Conservation (phyloP, 2,888 invertebrate species). For the Oxycera nigricornis region DNA sequence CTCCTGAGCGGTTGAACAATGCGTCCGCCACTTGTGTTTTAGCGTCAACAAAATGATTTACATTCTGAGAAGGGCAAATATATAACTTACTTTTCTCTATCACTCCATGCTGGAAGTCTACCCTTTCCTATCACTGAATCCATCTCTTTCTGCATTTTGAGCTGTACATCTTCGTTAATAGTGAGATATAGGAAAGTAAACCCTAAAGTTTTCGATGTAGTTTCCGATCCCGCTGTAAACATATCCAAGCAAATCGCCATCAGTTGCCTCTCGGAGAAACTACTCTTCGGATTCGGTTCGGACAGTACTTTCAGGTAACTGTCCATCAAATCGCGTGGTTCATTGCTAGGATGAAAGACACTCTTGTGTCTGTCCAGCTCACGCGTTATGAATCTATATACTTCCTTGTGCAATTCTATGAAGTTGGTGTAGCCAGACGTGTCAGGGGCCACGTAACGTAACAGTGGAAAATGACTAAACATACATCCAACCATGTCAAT, state of each 20-base stretch:
- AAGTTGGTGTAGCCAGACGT: slow-evolving; percentile 79
- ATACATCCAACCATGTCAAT: slow-evolving; percentile 83
- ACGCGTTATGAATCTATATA: slow-evolving; percentile 76
- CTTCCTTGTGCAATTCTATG: slow-evolving; percentile 71
- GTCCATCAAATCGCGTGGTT: slow-evolving; percentile 82
- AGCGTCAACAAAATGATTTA: neutral
- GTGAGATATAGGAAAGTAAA: slow-evolving; percentile 80
- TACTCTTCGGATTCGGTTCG: slow-evolving; percentile 65
- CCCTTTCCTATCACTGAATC: slow-evolving; percentile 75
- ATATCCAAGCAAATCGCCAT: slow-evolving; percentile 83
- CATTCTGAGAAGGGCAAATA: neutral
- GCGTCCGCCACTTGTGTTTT: no score
- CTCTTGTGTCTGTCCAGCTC: slow-evolving; percentile 76
- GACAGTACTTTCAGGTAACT: slow-evolving; percentile 75
- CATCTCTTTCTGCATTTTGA: slow-evolving; percentile 78
- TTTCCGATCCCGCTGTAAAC: slow-evolving; percentile 88
- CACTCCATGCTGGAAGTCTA: slow-evolving; percentile 72
- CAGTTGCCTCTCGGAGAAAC: slow-evolving; percentile 76
- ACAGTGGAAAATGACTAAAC: slow-evolving; percentile 80
- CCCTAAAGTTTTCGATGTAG: slow-evolving; percentile 79
- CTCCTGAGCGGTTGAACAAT: no score
- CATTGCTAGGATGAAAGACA: slow-evolving; percentile 66
- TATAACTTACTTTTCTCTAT: slow-evolving; percentile 70
- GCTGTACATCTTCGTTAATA: slow-evolving; percentile 74
- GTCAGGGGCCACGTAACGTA: slow-evolving; percentile 75